These are phyloP conservation scores for Nanorana parkeri DNA, from an alignment of 2,113 vertebrate species.

Conservation along the genomic window DNA sequence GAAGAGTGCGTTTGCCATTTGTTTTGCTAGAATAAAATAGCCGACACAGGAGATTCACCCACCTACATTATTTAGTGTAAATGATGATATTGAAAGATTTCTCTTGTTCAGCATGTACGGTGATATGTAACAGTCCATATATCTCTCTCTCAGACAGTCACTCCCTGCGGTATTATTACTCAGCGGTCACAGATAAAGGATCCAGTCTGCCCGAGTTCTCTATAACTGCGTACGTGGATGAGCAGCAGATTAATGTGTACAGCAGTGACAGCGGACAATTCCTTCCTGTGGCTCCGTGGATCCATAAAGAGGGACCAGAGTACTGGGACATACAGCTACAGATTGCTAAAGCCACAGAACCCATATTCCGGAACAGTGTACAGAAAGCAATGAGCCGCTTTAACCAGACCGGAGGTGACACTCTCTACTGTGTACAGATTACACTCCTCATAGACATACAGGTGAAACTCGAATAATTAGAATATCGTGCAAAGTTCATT, in stretches of 20 bases:
- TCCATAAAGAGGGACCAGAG: neutral
- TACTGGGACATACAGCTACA: slow-evolving; percentile 69
- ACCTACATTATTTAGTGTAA: no score
- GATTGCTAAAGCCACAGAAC: slow-evolving; percentile 66
- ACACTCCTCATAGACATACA: no score
- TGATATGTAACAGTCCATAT: no score
- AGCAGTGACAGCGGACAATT: slow-evolving; percentile 51
- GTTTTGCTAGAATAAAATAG: no score
- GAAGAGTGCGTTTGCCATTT: no score
- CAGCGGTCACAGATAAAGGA: slow-evolving; percentile 57
- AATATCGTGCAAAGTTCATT: no score
- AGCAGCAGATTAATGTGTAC: slow-evolving; percentile 66
- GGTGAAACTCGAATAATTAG: no score
- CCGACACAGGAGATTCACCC: no score
- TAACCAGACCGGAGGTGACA: slow-evolving; percentile 53
- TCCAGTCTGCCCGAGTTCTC: slow-evolving; percentile 64
- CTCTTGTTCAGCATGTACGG: no score
- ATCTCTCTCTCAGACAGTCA: slow-evolving; percentile 32
- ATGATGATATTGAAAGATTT: no score
- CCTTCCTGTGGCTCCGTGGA: slow-evolving; percentile 64
- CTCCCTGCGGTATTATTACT: slow-evolving; percentile 71
- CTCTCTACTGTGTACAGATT: no score
- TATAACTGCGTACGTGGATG: slow-evolving; percentile 67
- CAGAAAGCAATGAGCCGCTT: slow-evolving; percentile 61
- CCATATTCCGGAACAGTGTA: slow-evolving; percentile 73